Evolutionary conservation across 2,888 invertebrate genomes (phyloP).

Genomic region (Dascillus cervinus): DNA sequence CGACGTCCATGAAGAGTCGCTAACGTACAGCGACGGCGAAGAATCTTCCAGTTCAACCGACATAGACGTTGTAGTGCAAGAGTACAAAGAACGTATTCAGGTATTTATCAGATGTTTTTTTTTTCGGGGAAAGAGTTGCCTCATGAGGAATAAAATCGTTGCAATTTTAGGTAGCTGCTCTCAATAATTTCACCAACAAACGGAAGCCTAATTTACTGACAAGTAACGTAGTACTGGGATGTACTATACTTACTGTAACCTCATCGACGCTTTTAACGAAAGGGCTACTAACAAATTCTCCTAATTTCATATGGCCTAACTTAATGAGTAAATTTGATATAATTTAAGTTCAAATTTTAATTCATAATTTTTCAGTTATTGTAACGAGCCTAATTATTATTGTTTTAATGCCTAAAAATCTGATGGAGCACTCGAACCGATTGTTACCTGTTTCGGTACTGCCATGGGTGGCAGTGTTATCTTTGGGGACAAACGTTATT

Average conservation of each 20-base stretch:
- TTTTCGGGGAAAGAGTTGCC: no score
- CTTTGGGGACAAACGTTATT: slow-evolving; percentile 43
- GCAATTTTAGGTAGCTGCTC: slow-evolving; percentile 31
- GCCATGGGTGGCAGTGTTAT: slow-evolving; percentile 41
- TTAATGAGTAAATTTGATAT: slow-evolving; percentile 29
- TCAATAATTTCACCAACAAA: slow-evolving; percentile 31
- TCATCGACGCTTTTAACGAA: slow-evolving; percentile 27
- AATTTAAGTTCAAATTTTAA: no score
- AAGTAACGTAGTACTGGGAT: slow-evolving; percentile 28
- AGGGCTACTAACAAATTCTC: slow-evolving; percentile 25
- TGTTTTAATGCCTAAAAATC: slow-evolving; percentile 49
- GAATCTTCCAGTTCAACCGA: slow-evolving; percentile 66
- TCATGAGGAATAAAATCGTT: background rate
- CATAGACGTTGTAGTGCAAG: slow-evolving; percentile 70
- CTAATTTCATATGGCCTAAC: slow-evolving; percentile 28
- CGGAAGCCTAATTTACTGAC: slow-evolving; percentile 28
- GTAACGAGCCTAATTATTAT: slow-evolving; percentile 45
- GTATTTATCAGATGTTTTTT: no score
- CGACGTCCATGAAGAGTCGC: slow-evolving; percentile 30
- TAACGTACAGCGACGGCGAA: slow-evolving; percentile 40
- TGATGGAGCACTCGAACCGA: slow-evolving; percentile 22
- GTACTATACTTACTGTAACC: slow-evolving; percentile 25
- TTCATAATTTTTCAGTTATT: slow-evolving; percentile 47
- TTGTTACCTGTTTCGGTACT: slow-evolving; percentile 27
- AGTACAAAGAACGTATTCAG: slow-evolving; percentile 64